phyloP scores from a whole-genome alignment of 2,797 vertebrate genomes.

The Tympanoctomys barrerae region DNA sequence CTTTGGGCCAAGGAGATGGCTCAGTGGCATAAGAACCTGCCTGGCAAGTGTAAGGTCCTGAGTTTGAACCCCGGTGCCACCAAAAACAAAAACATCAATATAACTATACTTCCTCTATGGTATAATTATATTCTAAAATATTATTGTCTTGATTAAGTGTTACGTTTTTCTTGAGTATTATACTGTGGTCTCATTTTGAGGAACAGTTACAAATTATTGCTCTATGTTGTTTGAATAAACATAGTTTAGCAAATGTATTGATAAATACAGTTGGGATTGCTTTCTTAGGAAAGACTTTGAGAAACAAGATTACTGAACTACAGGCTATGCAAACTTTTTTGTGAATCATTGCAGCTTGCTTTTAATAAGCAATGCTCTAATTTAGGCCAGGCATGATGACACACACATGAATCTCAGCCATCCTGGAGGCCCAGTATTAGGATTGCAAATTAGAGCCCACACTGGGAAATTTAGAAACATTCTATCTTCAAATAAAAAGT shows the following conservation, averaged over 20 bases:
- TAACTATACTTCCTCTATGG: background rate
- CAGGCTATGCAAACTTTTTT: background rate
- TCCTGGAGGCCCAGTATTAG: background rate
- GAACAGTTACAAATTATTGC: constrained; percentile 3
- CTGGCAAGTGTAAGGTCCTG: too few relatives aligned
- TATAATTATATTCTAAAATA: background rate
- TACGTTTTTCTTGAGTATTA: background rate
- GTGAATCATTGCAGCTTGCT: background rate
- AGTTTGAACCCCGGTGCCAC: too few relatives aligned
- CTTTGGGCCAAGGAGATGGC: too few relatives aligned
- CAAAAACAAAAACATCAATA: background rate
- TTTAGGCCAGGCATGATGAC: background rate
- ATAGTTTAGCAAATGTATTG: background rate
- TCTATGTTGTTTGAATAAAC: background rate
- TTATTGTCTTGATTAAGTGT: background rate
- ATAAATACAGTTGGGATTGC: background rate
- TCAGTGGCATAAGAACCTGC: too few relatives aligned
- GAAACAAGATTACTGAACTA: background rate
- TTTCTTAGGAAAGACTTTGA: constrained; percentile 4
- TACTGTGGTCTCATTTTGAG: background rate
- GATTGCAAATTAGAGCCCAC: background rate
- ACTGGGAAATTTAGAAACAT: background rate
- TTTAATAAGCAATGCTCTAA: background rate
- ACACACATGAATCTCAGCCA: background rate
- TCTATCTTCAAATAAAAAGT: background rate